Evolutionary conservation across 2,113 vertebrate genomes (phyloP), one percentile per base, ranked within the genome.

Genomic region (Cottus gobio): DNA sequence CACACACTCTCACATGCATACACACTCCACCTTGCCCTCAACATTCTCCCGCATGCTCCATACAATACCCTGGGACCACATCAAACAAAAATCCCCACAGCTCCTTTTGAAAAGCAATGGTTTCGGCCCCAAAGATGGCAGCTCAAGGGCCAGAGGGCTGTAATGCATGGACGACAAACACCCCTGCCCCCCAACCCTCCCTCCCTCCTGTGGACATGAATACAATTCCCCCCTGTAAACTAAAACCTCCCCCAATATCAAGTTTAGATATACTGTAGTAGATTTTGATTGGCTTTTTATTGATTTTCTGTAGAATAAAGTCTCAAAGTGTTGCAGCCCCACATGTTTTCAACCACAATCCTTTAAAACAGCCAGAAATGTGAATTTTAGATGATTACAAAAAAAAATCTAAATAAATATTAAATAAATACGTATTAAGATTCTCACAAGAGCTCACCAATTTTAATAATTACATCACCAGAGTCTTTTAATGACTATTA

Each of bases 21-120:
- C 82, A 87, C 80, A 84, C 89, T 89, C 88, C 84, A 92, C 90
- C 90, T 89, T 92, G 89, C 89, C 89, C 89, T 93, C 92, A 86
- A 90, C 90, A 90, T 92, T 93, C 92, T 93, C 94, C 87, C 84
- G 89, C 90, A 85, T 80, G 89, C 90, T 87, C 80, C 80, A 87
- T 90, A 93, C 90, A 93, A 95, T 94, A 88, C 89, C 87, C 91
- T 68, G 79, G 22, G 89, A 80, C 92, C 90, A 94, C 95, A 95
- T 95, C 94, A 95, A 94, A 95, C 88, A 74, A 87, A 90, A 84
- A 87, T 73, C 91, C 94, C 93, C 93, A 90, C 89, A 89, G 91
- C 85, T 94, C 78, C 79, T 86, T 92, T 88, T 75, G 81, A 93
- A 90, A 93, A 93, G 87, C 90, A 90, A 92, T 93, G 87, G 89